These are phyloP conservation scores for Ferrisia virgata DNA, from an alignment of 2,888 invertebrate genomes.

Conservation along the genomic window DNA sequence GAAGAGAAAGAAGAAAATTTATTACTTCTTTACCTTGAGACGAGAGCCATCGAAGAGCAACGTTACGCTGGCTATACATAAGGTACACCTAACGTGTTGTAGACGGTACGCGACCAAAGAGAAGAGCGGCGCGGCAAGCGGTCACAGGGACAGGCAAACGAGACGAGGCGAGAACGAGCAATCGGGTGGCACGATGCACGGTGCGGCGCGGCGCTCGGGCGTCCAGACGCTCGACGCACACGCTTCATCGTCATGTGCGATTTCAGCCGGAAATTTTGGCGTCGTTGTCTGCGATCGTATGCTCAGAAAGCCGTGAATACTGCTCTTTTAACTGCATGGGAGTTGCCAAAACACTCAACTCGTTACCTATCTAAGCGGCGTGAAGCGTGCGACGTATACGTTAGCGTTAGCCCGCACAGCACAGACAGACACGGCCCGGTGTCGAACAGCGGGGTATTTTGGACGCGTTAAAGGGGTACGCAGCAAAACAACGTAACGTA, in stretches of 20 bases:
- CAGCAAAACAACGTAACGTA: not conserved
- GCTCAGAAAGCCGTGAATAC: constrained; percentile 24
- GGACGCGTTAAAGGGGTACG: constrained; percentile 23
- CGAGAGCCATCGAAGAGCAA: not conserved
- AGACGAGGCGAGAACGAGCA: too few relatives aligned
- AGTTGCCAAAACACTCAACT: constrained; percentile 41
- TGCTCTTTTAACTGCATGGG: constrained; percentile 36
- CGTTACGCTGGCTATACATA: too few relatives aligned
- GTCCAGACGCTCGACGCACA: constrained; percentile 36
- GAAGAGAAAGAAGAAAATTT: constrained; percentile 8
- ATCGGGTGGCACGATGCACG: not conserved
- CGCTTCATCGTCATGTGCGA: constrained; percentile 39
- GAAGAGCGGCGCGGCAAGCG: not conserved
- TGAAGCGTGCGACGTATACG: not conserved
- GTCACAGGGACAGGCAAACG: too few relatives aligned
- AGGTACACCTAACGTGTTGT: not conserved
- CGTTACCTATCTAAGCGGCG: constrained; percentile 19
- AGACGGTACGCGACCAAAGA: not conserved
- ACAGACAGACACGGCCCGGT: not conserved
- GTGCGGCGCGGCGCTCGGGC: not conserved
- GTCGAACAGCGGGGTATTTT: constrained; percentile 5
- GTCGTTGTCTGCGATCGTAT: constrained; percentile 33
- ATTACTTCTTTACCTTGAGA: constrained; percentile 18
- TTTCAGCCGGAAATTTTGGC: constrained; percentile 44
- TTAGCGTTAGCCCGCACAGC: not conserved